Evolutionary conservation across 1,140 invertebrate species (phyloP), one percentile per base, ranked within the genome.

Genomic region (Pararge aegeria): DNA sequence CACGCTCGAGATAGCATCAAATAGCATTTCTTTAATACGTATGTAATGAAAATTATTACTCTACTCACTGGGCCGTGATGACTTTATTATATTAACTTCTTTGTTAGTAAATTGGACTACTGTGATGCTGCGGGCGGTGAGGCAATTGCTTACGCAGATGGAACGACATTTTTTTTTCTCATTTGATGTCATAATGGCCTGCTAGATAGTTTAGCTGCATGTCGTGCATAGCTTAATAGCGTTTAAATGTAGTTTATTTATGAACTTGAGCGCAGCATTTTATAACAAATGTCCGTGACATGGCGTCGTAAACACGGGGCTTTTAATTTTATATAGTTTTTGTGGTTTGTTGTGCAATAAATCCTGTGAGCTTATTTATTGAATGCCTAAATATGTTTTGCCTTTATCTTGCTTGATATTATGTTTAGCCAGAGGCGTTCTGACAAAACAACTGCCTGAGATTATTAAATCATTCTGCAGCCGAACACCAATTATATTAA

Each of bases 401-500:
- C 82, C 78, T 78, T 72, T 75, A 78, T 73, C 73, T 68, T 70
- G 66, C 1, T 12, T 34, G 2, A 34, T 48, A 16, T 82, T 76
- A 78, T 78, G 78, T 83, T 79, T 53, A 57, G 66, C 73, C 68
- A 64, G 77, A 68, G 78, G 75, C 53, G 27, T 46, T 44, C 51
- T 80, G 73, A 78, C 79, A 80, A 83, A 83, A 42, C 81, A 80
- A 73, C 73, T 72, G 66, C 61, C 64, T 67, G 78, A 70, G 79
- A 68, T 75, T 70, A 83, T 84, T 86, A 86, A 81, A 76, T 80
- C 44, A 75, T 80, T 85, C 76, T 71, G 73, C 68, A 84, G 74
- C 74, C 75, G 79, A 79, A 80, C 64, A 77, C 70, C 83, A 85
- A 89, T 89, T 81, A 87, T 79, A 72, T 83, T 87, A 83, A 88